Evolutionary conservation across 2,113 vertebrate species (phyloP).

Genomic region (Xerus inauris): DNA sequence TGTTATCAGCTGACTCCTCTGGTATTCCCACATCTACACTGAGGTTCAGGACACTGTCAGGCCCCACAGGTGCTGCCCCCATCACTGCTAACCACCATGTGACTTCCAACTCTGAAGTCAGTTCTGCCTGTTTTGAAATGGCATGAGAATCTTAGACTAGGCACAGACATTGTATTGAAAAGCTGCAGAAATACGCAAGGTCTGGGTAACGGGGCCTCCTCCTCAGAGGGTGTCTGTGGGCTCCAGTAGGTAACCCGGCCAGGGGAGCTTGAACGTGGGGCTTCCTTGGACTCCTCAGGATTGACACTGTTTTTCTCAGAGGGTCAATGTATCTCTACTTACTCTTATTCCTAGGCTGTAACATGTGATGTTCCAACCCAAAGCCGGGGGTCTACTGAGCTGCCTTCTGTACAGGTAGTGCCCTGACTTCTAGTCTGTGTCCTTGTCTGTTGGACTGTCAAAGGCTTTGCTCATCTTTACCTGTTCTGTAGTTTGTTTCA

Average conservation of each 20-base stretch:
- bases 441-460: not conserved
- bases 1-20: not conserved
- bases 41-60: not conserved
- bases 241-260: fast-evolving
- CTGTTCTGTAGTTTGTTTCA: not conserved
- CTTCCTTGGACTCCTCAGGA: not conserved
- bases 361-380: not conserved
- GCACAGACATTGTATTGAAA: not conserved
- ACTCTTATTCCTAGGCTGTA: too few species aligned
- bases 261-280: too few species aligned
- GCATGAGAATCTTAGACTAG: not conserved
- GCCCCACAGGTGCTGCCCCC: not conserved
- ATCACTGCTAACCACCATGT: fast-evolving
- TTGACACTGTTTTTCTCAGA: not conserved
- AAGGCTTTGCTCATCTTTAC: too few species aligned
- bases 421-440: too few species aligned
- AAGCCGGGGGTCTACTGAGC: not conserved
- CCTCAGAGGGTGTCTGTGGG: too few species aligned
- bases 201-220: not conserved
- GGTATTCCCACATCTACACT: too few species aligned
- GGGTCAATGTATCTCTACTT: not conserved
- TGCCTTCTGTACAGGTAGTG: fast-evolving
- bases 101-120: not conserved
- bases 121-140: not conserved
- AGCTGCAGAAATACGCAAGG: not conserved